Percentiles rank a stretch among this genome's conserved stretches.
These are phyloP conservation scores for Sebastes iracundus DNA, from an alignment of 2,797 vertebrate genomes.

Conservation along the genomic window DNA sequence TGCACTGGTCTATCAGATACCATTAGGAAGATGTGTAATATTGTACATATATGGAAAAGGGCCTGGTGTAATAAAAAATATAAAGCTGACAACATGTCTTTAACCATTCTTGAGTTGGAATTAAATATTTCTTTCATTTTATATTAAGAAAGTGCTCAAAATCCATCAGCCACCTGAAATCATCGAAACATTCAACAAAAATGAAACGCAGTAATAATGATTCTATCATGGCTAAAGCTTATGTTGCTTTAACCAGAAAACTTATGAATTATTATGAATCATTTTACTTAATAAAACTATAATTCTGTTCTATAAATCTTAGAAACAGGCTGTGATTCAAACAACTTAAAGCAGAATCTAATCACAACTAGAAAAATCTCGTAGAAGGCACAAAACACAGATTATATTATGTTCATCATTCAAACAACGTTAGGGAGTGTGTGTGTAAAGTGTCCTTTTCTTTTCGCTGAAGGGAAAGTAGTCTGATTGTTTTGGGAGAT, in stretches of 20 bases:
- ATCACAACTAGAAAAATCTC: background rate
- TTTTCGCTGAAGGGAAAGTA: background rate
- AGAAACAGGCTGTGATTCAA: background rate
- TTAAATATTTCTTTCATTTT: background rate
- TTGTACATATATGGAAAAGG: slow-evolving; percentile 26
- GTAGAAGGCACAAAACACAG: background rate
- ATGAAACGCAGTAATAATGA: background rate
- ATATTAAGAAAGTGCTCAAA: background rate
- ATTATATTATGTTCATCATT: background rate
- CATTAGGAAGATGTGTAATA: background rate
- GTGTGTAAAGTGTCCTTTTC: background rate
- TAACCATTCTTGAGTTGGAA: background rate
- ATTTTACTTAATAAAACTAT: too few relatives aligned
- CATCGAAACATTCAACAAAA: background rate
- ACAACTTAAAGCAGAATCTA: background rate
- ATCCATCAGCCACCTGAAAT: background rate
- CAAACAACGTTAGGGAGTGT: background rate
- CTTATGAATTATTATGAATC: background rate
- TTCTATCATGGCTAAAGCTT: background rate
- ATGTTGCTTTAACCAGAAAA: background rate
- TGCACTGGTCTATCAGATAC: background rate
- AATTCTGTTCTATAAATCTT: background rate
- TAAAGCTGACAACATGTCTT: background rate
- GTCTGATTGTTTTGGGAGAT: background rate
- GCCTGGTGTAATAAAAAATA: slow-evolving; percentile 35